Percentiles rank a stretch among this genome's conserved stretches.
These are phyloP conservation scores for Cyrtodaria siliqua DNA, from an alignment of 2,888 invertebrate genomes.

Conservation along the genomic window DNA sequence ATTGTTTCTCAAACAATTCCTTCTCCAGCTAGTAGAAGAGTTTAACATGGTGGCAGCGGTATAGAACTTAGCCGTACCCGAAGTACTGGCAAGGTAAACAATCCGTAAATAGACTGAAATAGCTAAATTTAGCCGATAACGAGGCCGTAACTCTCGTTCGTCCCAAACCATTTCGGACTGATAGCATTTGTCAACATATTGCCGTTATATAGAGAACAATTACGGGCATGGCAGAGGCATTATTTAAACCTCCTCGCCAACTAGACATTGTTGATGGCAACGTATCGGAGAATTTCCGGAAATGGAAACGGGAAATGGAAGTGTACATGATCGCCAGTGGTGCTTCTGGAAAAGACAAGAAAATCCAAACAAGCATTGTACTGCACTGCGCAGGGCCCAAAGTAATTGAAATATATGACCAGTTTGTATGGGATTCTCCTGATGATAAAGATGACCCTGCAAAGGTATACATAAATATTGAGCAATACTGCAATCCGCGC, in stretches of 20 bases:
- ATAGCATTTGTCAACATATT: too few relatives aligned
- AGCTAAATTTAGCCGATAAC: too few relatives aligned
- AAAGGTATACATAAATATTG: slow-evolving; percentile 38
- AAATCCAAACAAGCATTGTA: slow-evolving; percentile 25
- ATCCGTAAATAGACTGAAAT: too few relatives aligned
- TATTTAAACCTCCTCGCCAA: slow-evolving; percentile 29
- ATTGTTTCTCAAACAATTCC: too few relatives aligned
- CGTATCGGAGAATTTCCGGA: slow-evolving; percentile 18
- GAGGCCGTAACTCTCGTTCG: too few relatives aligned
- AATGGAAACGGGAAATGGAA: slow-evolving; percentile 32
- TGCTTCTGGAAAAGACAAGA: slow-evolving; percentile 15
- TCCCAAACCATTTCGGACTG: too few relatives aligned
- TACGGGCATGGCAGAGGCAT: slow-evolving; percentile 19
- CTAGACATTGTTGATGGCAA: slow-evolving; percentile 29
- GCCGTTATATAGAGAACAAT: too few relatives aligned
- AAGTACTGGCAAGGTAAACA: too few relatives aligned
- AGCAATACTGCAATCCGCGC: slow-evolving; percentile 55
- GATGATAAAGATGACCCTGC: slow-evolving; percentile 32
- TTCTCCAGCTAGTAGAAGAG: too few relatives aligned
- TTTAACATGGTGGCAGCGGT: slow-evolving; percentile 15
- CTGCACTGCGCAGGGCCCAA: slow-evolving; percentile 35
- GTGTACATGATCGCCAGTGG: slow-evolving; percentile 33
- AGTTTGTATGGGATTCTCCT: slow-evolving; percentile 32
- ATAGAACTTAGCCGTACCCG: background rate
- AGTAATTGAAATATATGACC: slow-evolving; percentile 43